Evolutionary conservation across 2,797 vertebrate genomes (phyloP).

Genomic region (Choloepus didactylus): DNA sequence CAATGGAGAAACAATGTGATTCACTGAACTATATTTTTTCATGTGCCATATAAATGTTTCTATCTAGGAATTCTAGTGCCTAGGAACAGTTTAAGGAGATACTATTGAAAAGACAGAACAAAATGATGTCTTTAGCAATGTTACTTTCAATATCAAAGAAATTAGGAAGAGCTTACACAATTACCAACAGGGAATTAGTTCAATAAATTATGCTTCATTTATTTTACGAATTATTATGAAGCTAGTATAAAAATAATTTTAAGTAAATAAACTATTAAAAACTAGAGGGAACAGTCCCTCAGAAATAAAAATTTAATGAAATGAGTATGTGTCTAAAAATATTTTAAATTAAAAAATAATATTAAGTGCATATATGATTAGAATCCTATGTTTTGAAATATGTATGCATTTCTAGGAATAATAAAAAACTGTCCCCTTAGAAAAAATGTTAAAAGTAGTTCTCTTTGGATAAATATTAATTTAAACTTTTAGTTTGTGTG

Average conservation of each 20-base stretch:
- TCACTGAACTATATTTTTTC: too few species aligned
- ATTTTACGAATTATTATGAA: background rate
- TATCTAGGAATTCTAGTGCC: background rate
- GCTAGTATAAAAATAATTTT: background rate
- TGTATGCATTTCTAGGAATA: background rate
- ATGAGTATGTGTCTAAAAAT: background rate
- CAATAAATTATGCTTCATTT: background rate
- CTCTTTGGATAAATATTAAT: background rate
- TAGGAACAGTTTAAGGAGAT: background rate
- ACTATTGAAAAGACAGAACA: background rate
- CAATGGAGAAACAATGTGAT: background rate
- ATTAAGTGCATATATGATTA: background rate
- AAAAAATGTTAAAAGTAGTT: background rate
- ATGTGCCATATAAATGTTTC: background rate
- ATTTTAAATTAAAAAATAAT: background rate
- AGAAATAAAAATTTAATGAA: background rate
- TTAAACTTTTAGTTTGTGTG: background rate
- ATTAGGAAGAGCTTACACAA: background rate
- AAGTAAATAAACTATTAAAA: background rate
- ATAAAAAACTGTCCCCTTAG: too few species aligned
- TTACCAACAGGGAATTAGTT: background rate
- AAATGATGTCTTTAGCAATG: background rate
- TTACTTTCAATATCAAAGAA: background rate
- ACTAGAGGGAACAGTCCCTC: background rate
- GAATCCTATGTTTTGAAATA: background rate